Evolutionary conservation across 1,140 invertebrate species (phyloP).

Genomic region (Caerostris extrusa): DNA sequence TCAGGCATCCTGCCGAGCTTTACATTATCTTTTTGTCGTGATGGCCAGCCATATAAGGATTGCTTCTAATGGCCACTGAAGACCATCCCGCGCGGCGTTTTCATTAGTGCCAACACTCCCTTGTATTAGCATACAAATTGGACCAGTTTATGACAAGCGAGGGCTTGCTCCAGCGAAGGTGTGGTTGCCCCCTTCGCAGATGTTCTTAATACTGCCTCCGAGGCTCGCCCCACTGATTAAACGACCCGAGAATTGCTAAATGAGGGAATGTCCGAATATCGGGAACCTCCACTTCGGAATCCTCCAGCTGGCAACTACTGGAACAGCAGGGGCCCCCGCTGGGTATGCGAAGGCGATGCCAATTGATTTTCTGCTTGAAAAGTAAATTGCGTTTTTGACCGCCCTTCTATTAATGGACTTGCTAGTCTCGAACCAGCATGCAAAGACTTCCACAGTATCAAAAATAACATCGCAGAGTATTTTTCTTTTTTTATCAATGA

Average conservation of each 20-base stretch:
- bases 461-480: too few species aligned
- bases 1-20: constrained; percentile 63
- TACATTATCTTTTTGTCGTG: constrained; percentile 56
- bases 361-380: background rate
- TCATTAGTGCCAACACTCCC: constrained; percentile 75
- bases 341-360: background rate
- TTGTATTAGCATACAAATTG: constrained; percentile 75
- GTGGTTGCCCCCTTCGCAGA: constrained; percentile 3
- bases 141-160: constrained; percentile 60
- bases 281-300: background rate
- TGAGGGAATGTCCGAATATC: constrained; percentile 29
- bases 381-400: background rate
- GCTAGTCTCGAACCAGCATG: background rate
- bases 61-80: background rate
- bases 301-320: background rate
- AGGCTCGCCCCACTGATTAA: constrained; percentile 61
- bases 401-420: background rate
- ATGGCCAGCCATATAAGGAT: constrained; percentile 32
- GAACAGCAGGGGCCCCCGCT: background rate
- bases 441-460: too few species aligned
- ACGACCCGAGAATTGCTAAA: constrained; percentile 38
- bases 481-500: too few species aligned
- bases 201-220: constrained; percentile 59
- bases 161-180: constrained; percentile 23
- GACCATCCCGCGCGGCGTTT: constrained; percentile 2